Base-by-base conservation (phyloP, 2,888 invertebrate genomes). In the Galeruca laticollis region DNA sequence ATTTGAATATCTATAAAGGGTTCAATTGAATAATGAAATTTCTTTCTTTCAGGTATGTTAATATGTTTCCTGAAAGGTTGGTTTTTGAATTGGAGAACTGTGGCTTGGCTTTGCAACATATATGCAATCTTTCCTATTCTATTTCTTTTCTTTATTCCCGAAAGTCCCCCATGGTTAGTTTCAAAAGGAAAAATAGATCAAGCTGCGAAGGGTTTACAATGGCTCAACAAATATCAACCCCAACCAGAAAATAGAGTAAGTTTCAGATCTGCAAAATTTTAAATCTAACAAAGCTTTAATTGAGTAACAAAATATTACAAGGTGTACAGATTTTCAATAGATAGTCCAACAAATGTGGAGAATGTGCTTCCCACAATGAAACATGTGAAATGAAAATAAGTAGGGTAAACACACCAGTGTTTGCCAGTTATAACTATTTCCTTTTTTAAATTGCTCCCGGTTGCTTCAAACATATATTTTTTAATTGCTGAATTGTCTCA, bases 121-220 rank as follows among this genome's bases (percentile, higher is more conserved):
- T 89, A 88, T 76, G 87, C 87, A n/a, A 75, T 88, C 6, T 73
- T 89, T 11, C 89, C 90, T 0, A 80, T 86, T 2, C 61, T 88
- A 9, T 76, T 89, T 5, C 83, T 88, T 5, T 86, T 88, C 70
- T 86, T 88, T 70, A 86, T 89, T 3, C 89, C 89, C 0, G 90
- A 90, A 81, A 89, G 89, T 70, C 90, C 90, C 0, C 86, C 88
- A 1, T 90, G 89, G 89, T 82, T 90, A 0, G 86, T 89, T 2
- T 87, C 88, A 0, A 88, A 87, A 77, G 89, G 88, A 1, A 84
- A 86, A 20, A 82, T 85, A n/a, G 88, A 88, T 6, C 86, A 88
- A 68, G 90, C 90, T 0, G 86, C 86, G 33, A 86, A 86, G 59
- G 85, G 88, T 1, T 79, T 89, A 31, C 85, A 85, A 67, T 88